These are phyloP conservation scores for Electrophaes corylata DNA, from an alignment of 2,888 invertebrate genomes.

Conservation along the genomic window DNA sequence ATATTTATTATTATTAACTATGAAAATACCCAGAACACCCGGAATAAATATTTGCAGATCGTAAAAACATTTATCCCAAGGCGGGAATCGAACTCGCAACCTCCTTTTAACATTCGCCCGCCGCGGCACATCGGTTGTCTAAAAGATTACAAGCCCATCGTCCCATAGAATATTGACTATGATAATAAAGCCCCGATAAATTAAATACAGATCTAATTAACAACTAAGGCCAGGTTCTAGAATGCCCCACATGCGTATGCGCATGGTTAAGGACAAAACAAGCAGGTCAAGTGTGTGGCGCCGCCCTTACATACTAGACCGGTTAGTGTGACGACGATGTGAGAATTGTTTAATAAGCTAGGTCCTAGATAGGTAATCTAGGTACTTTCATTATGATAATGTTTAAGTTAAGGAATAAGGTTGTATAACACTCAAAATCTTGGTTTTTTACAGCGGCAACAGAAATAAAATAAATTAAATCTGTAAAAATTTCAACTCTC, in stretches of 20 bases:
- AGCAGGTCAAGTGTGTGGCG: slow-evolving; percentile 54
- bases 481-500: no score
- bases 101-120: no score
- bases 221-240: slow-evolving; percentile 21
- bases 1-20: no score
- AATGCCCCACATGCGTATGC: slow-evolving; percentile 29
- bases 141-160: neutral
- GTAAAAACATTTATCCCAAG: no score
- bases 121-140: no score
- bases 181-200: slow-evolving; percentile 1
- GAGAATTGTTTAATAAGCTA: slow-evolving; percentile 1
- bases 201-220: slow-evolving; percentile 4
- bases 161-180: neutral
- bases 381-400: slow-evolving; percentile 4
- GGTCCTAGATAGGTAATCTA: neutral
- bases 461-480: no score
- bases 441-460: no score
- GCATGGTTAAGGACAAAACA: slow-evolving; percentile 54
- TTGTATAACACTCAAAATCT: no score
- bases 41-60: no score
- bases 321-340: slow-evolving; percentile 35
- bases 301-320: slow-evolving; percentile 52
- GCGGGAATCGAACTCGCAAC: no score
- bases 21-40: no score
- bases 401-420: no score